Base-by-base conservation (phyloP, 2,113 vertebrate species). In the Pteronura brasiliensis region DNA sequence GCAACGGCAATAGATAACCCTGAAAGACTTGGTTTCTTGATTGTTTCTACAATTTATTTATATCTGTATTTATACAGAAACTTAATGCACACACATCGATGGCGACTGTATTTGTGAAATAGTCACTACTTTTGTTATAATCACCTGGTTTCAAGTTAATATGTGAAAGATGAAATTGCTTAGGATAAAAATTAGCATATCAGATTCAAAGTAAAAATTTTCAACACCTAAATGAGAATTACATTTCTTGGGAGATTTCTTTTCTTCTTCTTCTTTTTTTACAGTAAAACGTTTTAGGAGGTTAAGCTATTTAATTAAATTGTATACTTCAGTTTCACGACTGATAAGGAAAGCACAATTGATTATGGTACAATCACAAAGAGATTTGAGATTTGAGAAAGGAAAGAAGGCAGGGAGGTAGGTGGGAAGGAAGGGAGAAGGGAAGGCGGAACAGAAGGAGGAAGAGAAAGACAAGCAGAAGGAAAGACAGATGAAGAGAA, bases 1-100 rank as follows among this genome's bases (percentile, higher is more conserved):
- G 98, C 98, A 98, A 98, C 98, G 98, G 98, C 98, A 98, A 98
- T 95, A 98, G 98, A 99, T 98, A 98, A 99, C 97, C 97, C 97
- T 92, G 98, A 93, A 98, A 99, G 97, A 98, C 98, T 96, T 98
- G 98, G 98, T 98, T 99, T 98, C 98, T 98, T 97, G 98, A 98
- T 98, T 98, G 98, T 98, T 98, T 98, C 97, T 98, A 98, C 95
- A 98, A 97, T 98, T 98, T 98, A 98, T 98, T 97, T 98, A 83
- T 94, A 76, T 90, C 96, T 34, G 63, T 96, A 96, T 97, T 94
- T 97, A 67, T 92, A 74, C 44, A 72, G 93, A 97, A 84, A 52
- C 63, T 69, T 91, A 93, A 93, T 93, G 92, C 90, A 94, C 98
- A 98, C 88, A 88, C 89, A 97, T 97, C 57, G 97, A 96, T 97